A percentile compares a stretch with the other conserved stretches of the same genome.
These are phyloP conservation scores for Galerucella pusilla DNA, from an alignment of 2,888 invertebrate genomes.

Conservation along the genomic window DNA sequence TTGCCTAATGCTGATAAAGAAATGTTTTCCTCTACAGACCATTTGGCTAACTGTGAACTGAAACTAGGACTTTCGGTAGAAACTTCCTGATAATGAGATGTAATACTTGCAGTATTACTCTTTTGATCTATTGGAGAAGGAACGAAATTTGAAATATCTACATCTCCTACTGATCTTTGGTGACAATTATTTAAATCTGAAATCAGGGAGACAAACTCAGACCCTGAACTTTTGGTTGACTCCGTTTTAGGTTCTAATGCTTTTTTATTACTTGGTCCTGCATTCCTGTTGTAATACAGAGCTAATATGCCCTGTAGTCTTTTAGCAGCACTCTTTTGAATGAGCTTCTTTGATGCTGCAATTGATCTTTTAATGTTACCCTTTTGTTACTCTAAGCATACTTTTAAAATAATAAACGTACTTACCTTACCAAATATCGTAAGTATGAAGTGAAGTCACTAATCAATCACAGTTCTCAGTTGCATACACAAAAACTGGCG, in stretches of 20 bases:
- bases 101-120: neutral
- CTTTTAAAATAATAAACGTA: neutral
- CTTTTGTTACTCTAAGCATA: neutral
- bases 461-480: neutral
- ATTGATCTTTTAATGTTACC: neutral
- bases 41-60: neutral
- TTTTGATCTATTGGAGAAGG: constrained; percentile 1
- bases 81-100: constrained; percentile 2
- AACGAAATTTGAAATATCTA: neutral
- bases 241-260: neutral
- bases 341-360: neutral
- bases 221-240: neutral
- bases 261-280: neutral
- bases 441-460: neutral
- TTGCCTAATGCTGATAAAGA: constrained; percentile 1
- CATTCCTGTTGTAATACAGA: neutral
- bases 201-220: neutral
- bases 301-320: neutral
- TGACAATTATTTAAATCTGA: neutral
- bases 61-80: neutral
- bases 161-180: neutral
- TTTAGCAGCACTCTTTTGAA: constrained; percentile 1
- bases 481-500: neutral
- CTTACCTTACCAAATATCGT: neutral
- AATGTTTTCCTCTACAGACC: constrained; percentile 4